A percentile compares a stretch with the other conserved stretches of the same genome.
Conservation (phyloP, 2,113 vertebrate species). For the Lampris megalopsis region DNA sequence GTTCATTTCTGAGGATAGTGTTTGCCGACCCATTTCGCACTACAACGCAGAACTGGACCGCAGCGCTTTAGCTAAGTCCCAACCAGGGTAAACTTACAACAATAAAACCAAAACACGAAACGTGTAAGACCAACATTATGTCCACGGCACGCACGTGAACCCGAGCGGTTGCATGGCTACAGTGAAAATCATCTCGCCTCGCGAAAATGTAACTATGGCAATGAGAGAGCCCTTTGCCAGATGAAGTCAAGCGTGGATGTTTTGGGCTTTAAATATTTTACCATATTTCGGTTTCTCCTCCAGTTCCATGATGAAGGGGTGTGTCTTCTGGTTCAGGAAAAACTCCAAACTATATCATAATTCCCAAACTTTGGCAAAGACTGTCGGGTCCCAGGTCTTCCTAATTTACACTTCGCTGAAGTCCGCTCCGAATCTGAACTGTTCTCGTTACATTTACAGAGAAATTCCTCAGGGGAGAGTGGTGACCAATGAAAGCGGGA, state of each 20-base stretch:
- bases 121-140: not conserved
- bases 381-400: not conserved
- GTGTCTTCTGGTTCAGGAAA: constrained; percentile 19
- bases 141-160: too few species aligned
- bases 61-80: not conserved
- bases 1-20: too few species aligned
- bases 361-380: not conserved
- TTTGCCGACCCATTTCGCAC: too few species aligned
- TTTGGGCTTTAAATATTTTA: constrained; percentile 51
- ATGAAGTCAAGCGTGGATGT: constrained; percentile 6
- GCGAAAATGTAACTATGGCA: not conserved
- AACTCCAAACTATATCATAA: constrained; percentile 23
- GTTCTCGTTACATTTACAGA: constrained; percentile 39
- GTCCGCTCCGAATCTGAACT: constrained; percentile 56
- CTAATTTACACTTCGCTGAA: constrained; percentile 33
- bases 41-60: not conserved
- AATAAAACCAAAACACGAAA: not conserved
- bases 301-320: constrained; percentile 63
- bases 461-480: not conserved
- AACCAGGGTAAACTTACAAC: not conserved
- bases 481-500: constrained; percentile 49
- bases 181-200: too few species aligned
- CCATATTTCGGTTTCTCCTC: constrained; percentile 78
- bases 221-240: not conserved
- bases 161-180: too few species aligned